Percentiles rank a stretch among this genome's conserved stretches.
Conservation (phyloP, 64 coral and sea anemone species). For the Catalaphyllia jardinei region DNA sequence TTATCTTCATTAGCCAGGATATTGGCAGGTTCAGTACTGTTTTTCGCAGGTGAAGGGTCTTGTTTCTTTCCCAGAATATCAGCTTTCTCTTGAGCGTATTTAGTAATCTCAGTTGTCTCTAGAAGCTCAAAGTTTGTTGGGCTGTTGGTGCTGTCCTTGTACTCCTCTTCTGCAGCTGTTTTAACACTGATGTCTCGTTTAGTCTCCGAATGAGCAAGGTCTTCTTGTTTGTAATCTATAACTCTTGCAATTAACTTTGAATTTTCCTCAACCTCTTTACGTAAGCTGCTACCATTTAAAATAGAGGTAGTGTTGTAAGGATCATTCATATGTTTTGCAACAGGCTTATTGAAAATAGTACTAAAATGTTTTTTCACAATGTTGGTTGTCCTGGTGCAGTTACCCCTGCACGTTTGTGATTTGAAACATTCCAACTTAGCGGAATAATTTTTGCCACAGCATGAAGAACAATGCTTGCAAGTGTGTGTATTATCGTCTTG, state of each 20-base stretch:
- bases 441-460: not conserved
- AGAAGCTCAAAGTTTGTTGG: not conserved
- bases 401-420: not conserved
- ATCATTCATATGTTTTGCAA: not conserved
- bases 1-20: not conserved
- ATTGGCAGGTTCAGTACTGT: not conserved
- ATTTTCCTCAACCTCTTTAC: not conserved
- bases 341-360: not conserved
- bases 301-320: not conserved
- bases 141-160: not conserved
- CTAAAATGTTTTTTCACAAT: not conserved
- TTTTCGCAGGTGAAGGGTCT: not conserved
- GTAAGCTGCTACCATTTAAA: not conserved
- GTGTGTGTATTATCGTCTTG: not conserved
- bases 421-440: not conserved
- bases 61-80: not conserved
- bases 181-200: not conserved
- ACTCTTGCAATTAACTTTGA: not conserved
- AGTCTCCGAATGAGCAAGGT: not conserved
- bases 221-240: not conserved
- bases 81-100: not conserved
- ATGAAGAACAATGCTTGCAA: slow-evolving; percentile 14
- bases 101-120: not conserved
- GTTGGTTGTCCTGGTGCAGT: not conserved
- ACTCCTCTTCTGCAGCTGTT: not conserved